Evolutionary conservation across 2,113 vertebrate species (phyloP).

Genomic region (Channa argus): DNA sequence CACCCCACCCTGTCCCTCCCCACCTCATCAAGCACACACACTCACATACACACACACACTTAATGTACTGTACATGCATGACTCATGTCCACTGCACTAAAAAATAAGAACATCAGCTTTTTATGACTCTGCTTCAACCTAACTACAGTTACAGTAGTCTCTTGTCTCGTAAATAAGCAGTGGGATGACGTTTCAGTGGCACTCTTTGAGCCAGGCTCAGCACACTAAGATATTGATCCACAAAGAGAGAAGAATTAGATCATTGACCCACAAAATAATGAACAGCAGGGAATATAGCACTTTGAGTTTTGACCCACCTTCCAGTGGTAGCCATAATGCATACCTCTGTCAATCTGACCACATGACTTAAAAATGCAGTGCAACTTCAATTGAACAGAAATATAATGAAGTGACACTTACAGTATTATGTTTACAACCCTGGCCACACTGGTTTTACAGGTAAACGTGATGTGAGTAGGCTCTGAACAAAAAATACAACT

Average conservation of each 20-base stretch:
- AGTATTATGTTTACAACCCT: not conserved
- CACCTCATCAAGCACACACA: not conserved
- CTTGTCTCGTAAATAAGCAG: too few species aligned
- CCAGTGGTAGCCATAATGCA: not conserved
- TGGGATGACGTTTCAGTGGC: not conserved
- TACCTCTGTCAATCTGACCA: not conserved
- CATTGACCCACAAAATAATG: not conserved
- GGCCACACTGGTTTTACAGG: not conserved
- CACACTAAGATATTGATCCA: conserved; percentile 8
- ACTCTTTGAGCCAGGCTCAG: conserved; percentile 1
- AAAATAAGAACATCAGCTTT: not conserved
- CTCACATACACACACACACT: not conserved
- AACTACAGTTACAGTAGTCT: not conserved
- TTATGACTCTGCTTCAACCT: not conserved
- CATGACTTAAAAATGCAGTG: conserved; percentile 3
- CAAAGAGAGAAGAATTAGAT: not conserved
- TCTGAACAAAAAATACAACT: not conserved
- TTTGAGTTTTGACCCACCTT: conserved; percentile 3
- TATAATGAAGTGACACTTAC: too few species aligned
- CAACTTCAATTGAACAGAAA: not conserved
- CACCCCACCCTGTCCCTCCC: too few species aligned
- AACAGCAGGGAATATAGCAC: not conserved
- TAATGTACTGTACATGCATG: not conserved
- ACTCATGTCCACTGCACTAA: not conserved
- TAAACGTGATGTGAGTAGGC: not conserved